These are phyloP conservation scores for Ptychoptera albimana DNA, from an alignment of 2,888 invertebrate species.

Conservation along the genomic window DNA sequence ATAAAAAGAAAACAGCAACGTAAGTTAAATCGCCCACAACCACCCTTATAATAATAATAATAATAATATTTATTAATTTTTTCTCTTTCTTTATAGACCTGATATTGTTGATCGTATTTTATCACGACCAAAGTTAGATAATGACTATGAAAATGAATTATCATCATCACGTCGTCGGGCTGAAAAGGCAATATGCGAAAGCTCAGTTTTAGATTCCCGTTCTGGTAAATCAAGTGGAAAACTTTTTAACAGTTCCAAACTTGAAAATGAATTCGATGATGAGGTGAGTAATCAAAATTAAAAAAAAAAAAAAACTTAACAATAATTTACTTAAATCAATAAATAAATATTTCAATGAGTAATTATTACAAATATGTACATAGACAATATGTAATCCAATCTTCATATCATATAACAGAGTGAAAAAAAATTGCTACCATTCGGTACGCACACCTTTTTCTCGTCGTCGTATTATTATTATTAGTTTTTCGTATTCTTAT, in stretches of 20 bases:
- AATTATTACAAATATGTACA: too few relatives aligned
- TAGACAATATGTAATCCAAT: too few relatives aligned
- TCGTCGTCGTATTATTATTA: too few relatives aligned
- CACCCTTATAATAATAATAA: background rate
- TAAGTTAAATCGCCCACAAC: conserved; percentile 19
- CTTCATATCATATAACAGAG: too few relatives aligned
- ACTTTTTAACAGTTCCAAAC: conserved; percentile 32
- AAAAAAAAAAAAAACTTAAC: too few relatives aligned
- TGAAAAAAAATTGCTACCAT: too few relatives aligned
- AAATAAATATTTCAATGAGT: too few relatives aligned
- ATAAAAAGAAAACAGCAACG: conserved; percentile 47
- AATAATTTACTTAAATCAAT: too few relatives aligned
- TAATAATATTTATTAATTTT: conserved; percentile 2
- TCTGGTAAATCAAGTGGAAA: conserved; percentile 35
- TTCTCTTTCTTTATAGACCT: background rate
- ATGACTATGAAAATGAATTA: conserved; percentile 28
- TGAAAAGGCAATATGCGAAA: conserved; percentile 34
- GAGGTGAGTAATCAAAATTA: conserved; percentile 35
- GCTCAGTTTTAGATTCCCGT: conserved; percentile 46
- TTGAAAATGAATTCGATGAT: conserved; percentile 32
- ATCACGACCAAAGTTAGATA: conserved; percentile 6
- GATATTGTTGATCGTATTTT: background rate
- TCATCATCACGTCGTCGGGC: conserved; percentile 35
- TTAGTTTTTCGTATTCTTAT: too few relatives aligned
- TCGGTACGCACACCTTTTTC: too few relatives aligned